Percentiles rank a stretch among this genome's conserved stretches.
phyloP scores from a whole-genome alignment of 2,113 vertebrate species.

The Thunnus thynnus region DNA sequence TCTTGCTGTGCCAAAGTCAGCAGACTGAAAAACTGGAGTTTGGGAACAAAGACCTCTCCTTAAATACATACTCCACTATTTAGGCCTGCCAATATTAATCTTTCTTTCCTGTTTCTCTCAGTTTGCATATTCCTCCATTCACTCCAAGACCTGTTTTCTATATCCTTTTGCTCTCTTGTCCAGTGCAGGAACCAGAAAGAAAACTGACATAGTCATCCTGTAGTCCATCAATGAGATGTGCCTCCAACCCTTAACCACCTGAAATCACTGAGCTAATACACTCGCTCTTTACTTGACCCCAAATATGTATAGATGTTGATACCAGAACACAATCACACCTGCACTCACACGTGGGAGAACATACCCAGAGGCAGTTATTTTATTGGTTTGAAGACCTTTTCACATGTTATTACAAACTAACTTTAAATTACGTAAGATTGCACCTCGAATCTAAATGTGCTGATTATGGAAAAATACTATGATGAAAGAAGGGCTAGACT shows the following conservation, averaged over 20 bases:
- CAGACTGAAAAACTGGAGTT: constrained; percentile 46
- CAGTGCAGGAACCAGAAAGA: not conserved
- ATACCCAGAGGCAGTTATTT: too few species aligned
- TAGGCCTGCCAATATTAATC: not conserved
- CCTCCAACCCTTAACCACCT: not conserved
- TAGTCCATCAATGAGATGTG: too few species aligned
- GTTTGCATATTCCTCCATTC: not conserved
- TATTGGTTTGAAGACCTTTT: too few species aligned
- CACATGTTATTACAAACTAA: too few species aligned
- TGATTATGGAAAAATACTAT: too few species aligned
- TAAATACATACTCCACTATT: constrained; percentile 20
- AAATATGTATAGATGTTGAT: too few species aligned
- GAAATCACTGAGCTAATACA: not conserved
- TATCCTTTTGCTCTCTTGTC: not conserved
- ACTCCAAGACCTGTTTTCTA: not conserved
- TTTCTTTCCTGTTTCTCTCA: not conserved
- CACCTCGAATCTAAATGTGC: too few species aligned
- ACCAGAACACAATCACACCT: too few species aligned
- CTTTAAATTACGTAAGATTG: too few species aligned
- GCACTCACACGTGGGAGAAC: too few species aligned
- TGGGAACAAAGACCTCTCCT: constrained; percentile 48
- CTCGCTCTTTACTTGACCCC: rapidly evolving
- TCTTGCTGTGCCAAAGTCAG: constrained; percentile 61
- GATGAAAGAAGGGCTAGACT: too few species aligned
- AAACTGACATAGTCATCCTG: not conserved